phyloP scores from a whole-genome alignment of 2,797 vertebrate genomes.

The Rallus crepitans region DNA sequence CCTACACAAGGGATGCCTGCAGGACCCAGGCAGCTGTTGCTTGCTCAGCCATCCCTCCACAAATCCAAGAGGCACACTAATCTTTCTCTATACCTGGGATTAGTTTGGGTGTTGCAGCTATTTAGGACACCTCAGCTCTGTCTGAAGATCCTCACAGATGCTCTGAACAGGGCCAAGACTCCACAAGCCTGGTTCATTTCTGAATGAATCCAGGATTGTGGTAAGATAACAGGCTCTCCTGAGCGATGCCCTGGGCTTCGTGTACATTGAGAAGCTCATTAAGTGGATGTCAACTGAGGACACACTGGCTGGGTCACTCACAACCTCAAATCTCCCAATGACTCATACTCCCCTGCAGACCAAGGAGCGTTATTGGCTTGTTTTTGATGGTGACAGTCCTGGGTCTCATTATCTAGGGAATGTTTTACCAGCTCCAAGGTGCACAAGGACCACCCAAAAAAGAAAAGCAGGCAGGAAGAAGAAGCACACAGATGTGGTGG shows the following conservation, averaged over 20 bases:
- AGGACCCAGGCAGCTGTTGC: neutral
- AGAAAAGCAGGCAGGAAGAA: neutral
- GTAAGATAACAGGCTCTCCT: neutral
- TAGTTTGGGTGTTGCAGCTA: neutral
- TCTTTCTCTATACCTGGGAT: neutral
- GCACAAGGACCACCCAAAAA: neutral
- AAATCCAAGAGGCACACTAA: neutral
- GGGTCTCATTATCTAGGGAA: neutral
- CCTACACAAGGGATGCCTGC: neutral
- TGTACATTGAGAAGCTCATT: neutral
- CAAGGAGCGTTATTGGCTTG: neutral
- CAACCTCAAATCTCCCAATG: neutral
- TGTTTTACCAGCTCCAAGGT: neutral
- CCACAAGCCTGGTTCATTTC: fast-evolving
- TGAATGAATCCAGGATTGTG: neutral
- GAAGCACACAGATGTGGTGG: neutral
- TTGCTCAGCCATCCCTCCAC: neutral
- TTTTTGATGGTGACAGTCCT: neutral
- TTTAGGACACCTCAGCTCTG: neutral
- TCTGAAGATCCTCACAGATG: neutral
- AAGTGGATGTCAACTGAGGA: neutral
- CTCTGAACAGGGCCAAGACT: neutral
- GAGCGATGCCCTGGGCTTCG: neutral
- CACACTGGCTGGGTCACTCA: neutral
- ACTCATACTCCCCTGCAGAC: neutral